Conservation (phyloP, 2,797 vertebrate species). For the Lacerta agilis region DNA sequence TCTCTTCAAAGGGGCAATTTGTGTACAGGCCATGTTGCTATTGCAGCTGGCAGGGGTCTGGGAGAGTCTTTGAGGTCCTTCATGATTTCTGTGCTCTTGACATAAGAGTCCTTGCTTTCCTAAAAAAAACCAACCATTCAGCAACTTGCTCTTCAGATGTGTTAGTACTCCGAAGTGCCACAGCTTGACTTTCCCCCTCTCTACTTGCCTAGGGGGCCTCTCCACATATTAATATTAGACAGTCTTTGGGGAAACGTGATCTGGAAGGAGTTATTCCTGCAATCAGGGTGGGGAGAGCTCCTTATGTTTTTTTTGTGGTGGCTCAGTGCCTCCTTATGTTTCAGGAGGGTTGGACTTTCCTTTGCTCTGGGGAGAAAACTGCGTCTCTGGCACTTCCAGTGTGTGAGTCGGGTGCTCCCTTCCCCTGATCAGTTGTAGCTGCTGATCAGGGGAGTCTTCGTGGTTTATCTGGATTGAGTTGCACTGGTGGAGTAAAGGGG, state of each 20-base stretch:
- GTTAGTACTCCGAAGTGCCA: neutral
- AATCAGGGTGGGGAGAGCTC: neutral
- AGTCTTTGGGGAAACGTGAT: slow-evolving; percentile 1
- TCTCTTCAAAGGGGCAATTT: neutral
- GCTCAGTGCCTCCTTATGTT: slow-evolving; percentile 2
- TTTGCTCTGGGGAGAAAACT: neutral
- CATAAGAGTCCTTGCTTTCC: too few species aligned
- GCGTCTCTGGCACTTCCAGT: neutral
- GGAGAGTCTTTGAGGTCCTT: neutral
- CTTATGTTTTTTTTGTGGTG: neutral
- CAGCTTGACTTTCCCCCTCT: neutral
- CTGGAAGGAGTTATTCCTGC: slow-evolving; percentile 4
- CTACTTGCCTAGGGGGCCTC: neutral
- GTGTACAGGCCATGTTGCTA: neutral
- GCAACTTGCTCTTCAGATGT: neutral
- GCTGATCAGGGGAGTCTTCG: neutral
- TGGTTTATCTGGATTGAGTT: neutral
- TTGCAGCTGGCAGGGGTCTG: neutral
- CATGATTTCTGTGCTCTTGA: neutral
- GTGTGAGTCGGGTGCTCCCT: neutral
- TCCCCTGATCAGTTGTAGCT: neutral
- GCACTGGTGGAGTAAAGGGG: neutral
- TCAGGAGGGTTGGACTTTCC: neutral
- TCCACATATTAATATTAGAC: neutral
- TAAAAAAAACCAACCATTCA: neutral